phyloP scores from a whole-genome alignment of 2,888 invertebrate genomes.

The Bombylius major region DNA sequence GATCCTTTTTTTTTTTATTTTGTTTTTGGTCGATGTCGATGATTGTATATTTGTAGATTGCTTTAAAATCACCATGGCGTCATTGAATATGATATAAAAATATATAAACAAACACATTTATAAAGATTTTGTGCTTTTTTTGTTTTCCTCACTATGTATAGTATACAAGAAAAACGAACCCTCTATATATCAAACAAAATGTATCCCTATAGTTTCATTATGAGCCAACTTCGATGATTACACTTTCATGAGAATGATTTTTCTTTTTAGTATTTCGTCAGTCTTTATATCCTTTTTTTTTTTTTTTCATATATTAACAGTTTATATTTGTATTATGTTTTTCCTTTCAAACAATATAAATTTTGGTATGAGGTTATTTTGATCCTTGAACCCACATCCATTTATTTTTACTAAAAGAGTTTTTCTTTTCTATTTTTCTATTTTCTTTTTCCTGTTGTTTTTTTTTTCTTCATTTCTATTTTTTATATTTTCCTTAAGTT shows the following conservation, averaged over 20 bases:
- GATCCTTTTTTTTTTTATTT: not conserved
- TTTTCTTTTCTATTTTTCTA: not conserved
- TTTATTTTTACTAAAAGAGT: no score
- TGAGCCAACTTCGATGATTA: not conserved
- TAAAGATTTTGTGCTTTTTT: not conserved
- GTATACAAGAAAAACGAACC: no score
- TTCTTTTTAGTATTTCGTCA: not conserved
- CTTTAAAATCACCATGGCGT: constrained; percentile 5
- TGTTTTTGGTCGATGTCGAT: not conserved
- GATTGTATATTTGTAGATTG: not conserved
- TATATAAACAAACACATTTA: not conserved
- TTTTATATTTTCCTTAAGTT: not conserved
- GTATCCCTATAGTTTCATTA: not conserved
- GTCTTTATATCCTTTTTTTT: not conserved
- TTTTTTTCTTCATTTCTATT: not conserved
- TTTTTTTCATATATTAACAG: not conserved
- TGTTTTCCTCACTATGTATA: no score
- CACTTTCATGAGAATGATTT: not conserved
- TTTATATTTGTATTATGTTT: not conserved
- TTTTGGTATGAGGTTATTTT: not conserved
- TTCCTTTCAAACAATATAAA: not conserved
- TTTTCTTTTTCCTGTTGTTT: no score
- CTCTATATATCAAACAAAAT: no score
- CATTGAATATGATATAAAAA: not conserved
- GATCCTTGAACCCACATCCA: constrained; percentile 3